These are phyloP conservation scores for Cremastinae sp. DNA, from an alignment of 2,888 invertebrate genomes.

Conservation along the genomic window DNA sequence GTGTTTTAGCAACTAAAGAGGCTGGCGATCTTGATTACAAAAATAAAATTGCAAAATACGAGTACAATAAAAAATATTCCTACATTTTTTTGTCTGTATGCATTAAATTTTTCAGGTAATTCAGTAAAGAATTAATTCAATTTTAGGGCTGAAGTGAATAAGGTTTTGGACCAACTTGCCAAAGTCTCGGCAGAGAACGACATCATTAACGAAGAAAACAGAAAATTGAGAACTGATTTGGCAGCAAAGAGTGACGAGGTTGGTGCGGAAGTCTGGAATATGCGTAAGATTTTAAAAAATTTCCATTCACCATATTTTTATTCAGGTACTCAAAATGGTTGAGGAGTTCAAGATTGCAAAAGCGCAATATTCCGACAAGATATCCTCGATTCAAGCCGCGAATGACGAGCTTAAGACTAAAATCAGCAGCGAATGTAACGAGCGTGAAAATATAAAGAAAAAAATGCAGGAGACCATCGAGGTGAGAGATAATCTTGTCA, in stretches of 20 bases:
- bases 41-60: slow-evolving; percentile 47
- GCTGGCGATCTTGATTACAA: slow-evolving; percentile 26
- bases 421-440: slow-evolving; percentile 14
- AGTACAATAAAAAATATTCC: slow-evolving; percentile 40
- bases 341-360: slow-evolving; percentile 36
- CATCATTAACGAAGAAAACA: slow-evolving; percentile 34
- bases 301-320: too few relatives aligned
- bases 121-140: neutral
- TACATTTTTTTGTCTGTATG: slow-evolving; percentile 6
- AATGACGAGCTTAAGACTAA: slow-evolving; percentile 44
- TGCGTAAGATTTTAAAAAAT: too few relatives aligned
- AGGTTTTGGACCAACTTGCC: slow-evolving; percentile 34
- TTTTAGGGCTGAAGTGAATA: slow-evolving; percentile 39
- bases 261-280: neutral
- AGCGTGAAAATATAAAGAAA: slow-evolving; percentile 43
- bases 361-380: slow-evolving; percentile 17
- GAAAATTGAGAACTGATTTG: slow-evolving; percentile 29
- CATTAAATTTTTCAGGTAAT: neutral
- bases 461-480: slow-evolving; percentile 24
- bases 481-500: slow-evolving; percentile 25
- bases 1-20: slow-evolving; percentile 31
- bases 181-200: slow-evolving; percentile 30
- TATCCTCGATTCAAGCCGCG: slow-evolving; percentile 34
- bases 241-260: slow-evolving; percentile 37
- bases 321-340: slow-evolving; percentile 32